Evolutionary conservation across 1,140 invertebrate genomes (phyloP).

Genomic region (Drosophila athabasca): DNA sequence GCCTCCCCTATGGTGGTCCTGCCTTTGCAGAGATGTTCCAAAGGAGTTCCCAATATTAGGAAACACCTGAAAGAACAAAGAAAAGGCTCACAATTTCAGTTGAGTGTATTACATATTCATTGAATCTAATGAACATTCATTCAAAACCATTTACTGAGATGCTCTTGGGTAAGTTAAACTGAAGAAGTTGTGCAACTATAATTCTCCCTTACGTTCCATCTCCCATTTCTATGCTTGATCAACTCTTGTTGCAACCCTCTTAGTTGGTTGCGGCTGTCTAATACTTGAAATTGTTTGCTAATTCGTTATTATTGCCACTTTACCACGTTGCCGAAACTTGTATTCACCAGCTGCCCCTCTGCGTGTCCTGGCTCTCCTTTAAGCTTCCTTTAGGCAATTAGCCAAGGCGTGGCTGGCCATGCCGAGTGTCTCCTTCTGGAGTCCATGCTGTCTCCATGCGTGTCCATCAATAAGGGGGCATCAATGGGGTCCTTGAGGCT

Average conservation of each 20-base stretch:
- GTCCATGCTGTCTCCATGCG: conserved; percentile 22
- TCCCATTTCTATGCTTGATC: not conserved
- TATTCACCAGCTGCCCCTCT: not conserved
- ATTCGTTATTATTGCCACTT: conserved; percentile 76
- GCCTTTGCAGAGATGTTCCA: conserved; percentile 22
- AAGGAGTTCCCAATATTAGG: conserved; percentile 7
- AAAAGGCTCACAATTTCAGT: too few relatives aligned
- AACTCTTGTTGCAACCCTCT: conserved; percentile 43
- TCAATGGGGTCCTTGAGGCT: conserved; percentile 37
- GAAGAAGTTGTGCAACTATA: too few relatives aligned
- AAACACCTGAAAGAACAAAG: not conserved
- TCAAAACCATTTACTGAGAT: too few relatives aligned
- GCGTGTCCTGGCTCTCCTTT: not conserved
- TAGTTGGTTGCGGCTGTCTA: conserved; percentile 27
- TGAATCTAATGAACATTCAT: too few relatives aligned
- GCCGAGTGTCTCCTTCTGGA: conserved; percentile 25
- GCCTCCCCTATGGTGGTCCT: conserved; percentile 6
- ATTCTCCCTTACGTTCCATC: conserved; percentile 1
- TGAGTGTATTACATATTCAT: too few relatives aligned
- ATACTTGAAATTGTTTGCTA: conserved; percentile 74
- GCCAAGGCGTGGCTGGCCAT: conserved; percentile 15
- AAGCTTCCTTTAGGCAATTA: conserved; percentile 51
- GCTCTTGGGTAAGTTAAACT: too few relatives aligned
- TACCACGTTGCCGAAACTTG: conserved; percentile 14
- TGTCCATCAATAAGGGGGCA: conserved; percentile 64